A percentile compares a stretch with the other conserved stretches of the same genome.
Evolutionary conservation across 2,888 invertebrate genomes (phyloP).

Genomic region (Anarsia innoxiella): DNA sequence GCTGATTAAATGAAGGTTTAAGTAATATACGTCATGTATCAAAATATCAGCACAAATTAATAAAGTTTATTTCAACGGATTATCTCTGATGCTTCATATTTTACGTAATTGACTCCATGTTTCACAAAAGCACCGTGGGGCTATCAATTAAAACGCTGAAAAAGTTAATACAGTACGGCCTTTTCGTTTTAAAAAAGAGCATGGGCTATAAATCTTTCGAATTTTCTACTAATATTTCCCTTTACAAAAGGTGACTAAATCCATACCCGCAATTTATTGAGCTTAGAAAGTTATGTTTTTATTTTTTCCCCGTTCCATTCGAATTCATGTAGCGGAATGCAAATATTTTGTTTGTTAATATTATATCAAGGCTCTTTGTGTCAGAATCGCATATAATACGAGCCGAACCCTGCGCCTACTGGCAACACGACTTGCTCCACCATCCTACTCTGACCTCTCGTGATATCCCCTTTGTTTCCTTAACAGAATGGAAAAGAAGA

Average conservation of each 20-base stretch:
- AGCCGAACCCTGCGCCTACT: constrained; percentile 36
- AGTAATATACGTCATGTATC: constrained; percentile 5
- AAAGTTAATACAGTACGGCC: constrained; percentile 4
- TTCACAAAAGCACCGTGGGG: constrained; percentile 9
- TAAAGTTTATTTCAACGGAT: constrained; percentile 12
- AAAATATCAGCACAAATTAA: constrained; percentile 7
- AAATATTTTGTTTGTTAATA: constrained; percentile 44
- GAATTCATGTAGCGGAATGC: constrained; percentile 26
- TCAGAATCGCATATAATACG: constrained; percentile 43
- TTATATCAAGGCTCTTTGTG: constrained; percentile 40
- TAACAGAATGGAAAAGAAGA: constrained; percentile 25
- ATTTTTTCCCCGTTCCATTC: constrained; percentile 23
- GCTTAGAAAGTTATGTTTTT: constrained; percentile 20
- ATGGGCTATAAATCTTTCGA: constrained; percentile 3
- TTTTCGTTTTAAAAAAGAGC: constrained; percentile 3
- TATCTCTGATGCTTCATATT: constrained; percentile 6
- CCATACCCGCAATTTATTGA: constrained; percentile 11
- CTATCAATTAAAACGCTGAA: constrained; percentile 11
- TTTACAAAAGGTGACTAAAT: constrained; percentile 14
- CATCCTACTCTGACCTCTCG: constrained; percentile 30
- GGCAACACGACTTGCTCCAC: constrained; percentile 31
- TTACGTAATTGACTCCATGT: constrained; percentile 10
- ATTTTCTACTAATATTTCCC: constrained; percentile 7
- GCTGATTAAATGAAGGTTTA: constrained; percentile 4
- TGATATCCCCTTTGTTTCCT: constrained; percentile 22